Evolutionary conservation across 2,113 vertebrate species (phyloP).

Genomic region (Cervus canadensis): DNA sequence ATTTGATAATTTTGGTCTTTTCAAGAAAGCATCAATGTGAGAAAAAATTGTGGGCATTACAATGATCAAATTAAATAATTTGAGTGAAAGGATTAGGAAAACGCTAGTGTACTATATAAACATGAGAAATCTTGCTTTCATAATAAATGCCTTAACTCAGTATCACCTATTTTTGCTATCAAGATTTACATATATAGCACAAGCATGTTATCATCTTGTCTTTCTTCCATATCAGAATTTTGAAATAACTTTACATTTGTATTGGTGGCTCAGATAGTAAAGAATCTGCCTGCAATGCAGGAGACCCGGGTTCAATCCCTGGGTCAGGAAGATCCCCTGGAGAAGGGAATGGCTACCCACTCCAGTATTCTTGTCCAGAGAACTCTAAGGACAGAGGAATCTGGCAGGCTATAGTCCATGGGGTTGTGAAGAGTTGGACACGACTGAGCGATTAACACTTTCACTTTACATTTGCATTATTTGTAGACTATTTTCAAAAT

Average conservation of each 20-base stretch:
- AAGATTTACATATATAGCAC: neutral
- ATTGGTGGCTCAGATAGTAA: neutral
- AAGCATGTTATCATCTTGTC: neutral
- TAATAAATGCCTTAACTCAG: neutral
- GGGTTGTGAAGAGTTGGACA: neutral
- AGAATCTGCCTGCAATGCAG: neutral
- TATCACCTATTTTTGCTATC: neutral
- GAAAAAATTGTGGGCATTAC: neutral
- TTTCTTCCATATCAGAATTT: neutral
- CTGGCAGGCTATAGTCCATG: neutral
- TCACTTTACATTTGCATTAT: neutral
- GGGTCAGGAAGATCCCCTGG: neutral
- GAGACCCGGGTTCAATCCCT: neutral
- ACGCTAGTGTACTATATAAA: neutral
- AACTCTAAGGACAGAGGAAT: neutral
- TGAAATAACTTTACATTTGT: neutral
- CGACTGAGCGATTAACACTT: neutral
- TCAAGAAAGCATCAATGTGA: conserved; percentile 12
- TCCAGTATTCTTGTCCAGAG: neutral
- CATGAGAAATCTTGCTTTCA: neutral
- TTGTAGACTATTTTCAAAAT: neutral
- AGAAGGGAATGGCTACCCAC: neutral
- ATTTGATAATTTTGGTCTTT: conserved; percentile 38
- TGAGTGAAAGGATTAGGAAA: neutral
- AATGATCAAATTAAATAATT: conserved; percentile 1